phyloP scores from a whole-genome alignment of 2,888 invertebrate genomes.

The Myopa tessellatipennis region DNA sequence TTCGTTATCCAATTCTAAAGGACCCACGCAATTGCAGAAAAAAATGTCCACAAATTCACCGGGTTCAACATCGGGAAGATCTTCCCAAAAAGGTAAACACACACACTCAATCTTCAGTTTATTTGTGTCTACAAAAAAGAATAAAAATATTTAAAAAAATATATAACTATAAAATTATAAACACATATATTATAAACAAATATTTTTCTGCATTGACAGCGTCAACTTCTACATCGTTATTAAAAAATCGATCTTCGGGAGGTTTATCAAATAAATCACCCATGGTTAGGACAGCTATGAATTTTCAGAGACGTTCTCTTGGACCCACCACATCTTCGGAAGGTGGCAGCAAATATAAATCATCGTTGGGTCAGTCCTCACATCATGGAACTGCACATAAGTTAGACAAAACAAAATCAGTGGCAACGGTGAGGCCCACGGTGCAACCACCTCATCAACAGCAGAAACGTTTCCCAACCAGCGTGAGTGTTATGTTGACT shows the following conservation, averaged over 20 bases:
- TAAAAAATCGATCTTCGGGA: slow-evolving; percentile 12
- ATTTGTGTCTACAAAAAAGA: too few species aligned
- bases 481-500: too few species aligned
- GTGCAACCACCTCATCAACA: slow-evolving; percentile 43
- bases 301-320: slow-evolving; percentile 1
- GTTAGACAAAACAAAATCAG: slow-evolving; percentile 43
- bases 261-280: neutral
- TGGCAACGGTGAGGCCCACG: slow-evolving; percentile 49
- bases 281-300: neutral
- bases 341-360: neutral
- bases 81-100: slow-evolving; percentile 11
- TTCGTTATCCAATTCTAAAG: neutral
- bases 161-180: neutral
- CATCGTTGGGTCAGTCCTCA: neutral
- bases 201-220: neutral
- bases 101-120: too few species aligned
- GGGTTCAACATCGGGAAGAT: neutral
- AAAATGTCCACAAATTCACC: slow-evolving; percentile 9
- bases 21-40: neutral
- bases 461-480: slow-evolving; percentile 19
- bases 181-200: neutral
- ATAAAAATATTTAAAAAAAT: neutral
- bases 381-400: neutral
- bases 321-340: neutral
- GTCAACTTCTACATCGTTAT: neutral